These are phyloP conservation scores for Ophthalmolycus amberensis DNA, from an alignment of 2,113 vertebrate genomes.

Conservation along the genomic window DNA sequence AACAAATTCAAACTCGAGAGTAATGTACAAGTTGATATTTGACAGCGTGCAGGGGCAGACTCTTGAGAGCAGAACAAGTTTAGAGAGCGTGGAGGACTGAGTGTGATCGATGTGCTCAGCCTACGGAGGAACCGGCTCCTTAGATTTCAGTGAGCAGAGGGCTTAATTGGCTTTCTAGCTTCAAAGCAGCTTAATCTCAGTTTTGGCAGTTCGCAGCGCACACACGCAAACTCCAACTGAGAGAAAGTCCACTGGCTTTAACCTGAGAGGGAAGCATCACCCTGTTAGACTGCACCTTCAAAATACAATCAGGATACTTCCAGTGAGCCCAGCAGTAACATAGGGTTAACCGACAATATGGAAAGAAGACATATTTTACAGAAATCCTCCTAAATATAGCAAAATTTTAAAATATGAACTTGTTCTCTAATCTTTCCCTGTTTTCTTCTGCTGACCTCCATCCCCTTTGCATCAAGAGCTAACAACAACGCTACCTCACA, in stretches of 20 bases:
- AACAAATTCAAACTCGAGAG: background rate
- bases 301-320: background rate
- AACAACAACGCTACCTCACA: background rate
- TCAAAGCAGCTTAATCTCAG: constrained; percentile 23
- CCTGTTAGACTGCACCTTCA: background rate
- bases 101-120: constrained; percentile 29
- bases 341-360: background rate
- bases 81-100: constrained; percentile 9
- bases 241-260: constrained; percentile 6
- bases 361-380: background rate
- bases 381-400: background rate
- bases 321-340: background rate
- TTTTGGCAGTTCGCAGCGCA: constrained; percentile 1
- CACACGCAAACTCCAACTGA: constrained; percentile 6
- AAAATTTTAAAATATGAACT: background rate
- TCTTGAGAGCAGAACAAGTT: constrained; percentile 13
- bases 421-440: background rate
- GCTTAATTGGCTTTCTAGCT: constrained; percentile 38
- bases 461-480: background rate
- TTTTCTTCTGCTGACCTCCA: background rate
- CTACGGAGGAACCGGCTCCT: constrained; percentile 25
- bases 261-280: background rate
- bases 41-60: constrained; percentile 12
- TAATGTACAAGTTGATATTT: constrained; percentile 12
- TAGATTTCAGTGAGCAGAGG: constrained; percentile 20